Evolutionary conservation across 2,888 invertebrate genomes (phyloP), one percentile per base, ranked within the genome.

Genomic region (Eupithecia dodoneata): DNA sequence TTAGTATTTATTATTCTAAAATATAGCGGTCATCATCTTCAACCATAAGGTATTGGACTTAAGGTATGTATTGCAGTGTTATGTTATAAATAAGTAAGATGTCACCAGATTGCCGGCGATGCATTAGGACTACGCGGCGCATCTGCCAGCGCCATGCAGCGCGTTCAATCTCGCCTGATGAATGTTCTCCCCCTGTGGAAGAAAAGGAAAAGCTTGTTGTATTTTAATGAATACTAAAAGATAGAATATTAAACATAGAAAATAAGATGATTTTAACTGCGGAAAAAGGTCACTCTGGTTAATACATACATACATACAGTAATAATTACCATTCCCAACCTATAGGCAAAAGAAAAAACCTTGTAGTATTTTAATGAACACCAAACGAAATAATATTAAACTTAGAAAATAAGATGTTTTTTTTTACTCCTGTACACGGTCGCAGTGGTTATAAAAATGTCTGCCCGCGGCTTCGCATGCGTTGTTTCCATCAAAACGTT

Each of bases 181-280:
- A 98, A 98, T 88, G 98, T 98, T 96, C 97, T 96, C 88, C 98
- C 98, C 90, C 98, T 98, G 96, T 10, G 95, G 45, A 18, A 96
- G 9, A 55, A 72, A 30, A 41, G 52, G 15, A 15, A 47, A 74
- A 45, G 2, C 15, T 2, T 55, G 41, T 13, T 42, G 4, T 52
- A 41, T 67, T 66, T 15, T 13, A 42, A 41, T 0, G 15, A 5
- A 42, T 13, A 66, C 15, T 13, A 66, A n/a, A 55, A 55, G 2
- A 55, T 13, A 13, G 13, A 49, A 49, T 49, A 13, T 49, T 49
- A 0, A 49, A 49, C 49, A 7, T 45, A 45, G 45, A 45, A 45
- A 45, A 45, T 47, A 47, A 1, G 47, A 47, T 47, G 47, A 44
- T 30, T 30, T 30, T 30, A 30, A 30, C 30, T 30, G 1, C 30